Percentiles rank a stretch among this genome's conserved stretches.
These are phyloP conservation scores for Rhabdomys dilectus DNA, from an alignment of 2,113 vertebrate species.

Conservation along the genomic window DNA sequence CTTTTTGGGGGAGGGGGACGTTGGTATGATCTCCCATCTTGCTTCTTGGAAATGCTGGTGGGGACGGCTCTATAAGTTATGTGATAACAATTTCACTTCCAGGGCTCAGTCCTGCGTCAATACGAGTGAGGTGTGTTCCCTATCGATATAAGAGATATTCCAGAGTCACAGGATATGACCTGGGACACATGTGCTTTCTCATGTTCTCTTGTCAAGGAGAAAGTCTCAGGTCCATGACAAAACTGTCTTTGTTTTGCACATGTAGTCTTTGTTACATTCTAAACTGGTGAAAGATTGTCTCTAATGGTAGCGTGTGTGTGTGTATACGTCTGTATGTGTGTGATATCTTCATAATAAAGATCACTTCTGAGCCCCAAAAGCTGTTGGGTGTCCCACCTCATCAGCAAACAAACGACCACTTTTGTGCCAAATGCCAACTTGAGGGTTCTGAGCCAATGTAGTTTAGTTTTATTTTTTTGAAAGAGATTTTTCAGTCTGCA, in stretches of 20 bases:
- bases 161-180: not conserved
- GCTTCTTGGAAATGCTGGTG: not conserved
- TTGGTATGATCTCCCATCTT: not conserved
- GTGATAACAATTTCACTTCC: not conserved
- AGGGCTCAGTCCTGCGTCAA: not conserved
- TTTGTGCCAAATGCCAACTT: not conserved
- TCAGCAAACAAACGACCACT: not conserved
- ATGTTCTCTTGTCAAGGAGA: not conserved
- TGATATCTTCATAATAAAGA: too few relatives aligned
- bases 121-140: not conserved
- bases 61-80: not conserved
- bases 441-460: not conserved
- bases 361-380: not conserved
- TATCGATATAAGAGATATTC: not conserved
- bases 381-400: not conserved
- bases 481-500: not conserved
- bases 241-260: not conserved
- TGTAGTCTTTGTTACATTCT: not conserved
- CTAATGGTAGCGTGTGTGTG: not conserved
- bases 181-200: not conserved
- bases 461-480: not conserved
- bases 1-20: not conserved
- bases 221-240: not conserved
- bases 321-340: too few relatives aligned
- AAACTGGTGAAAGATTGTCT: not conserved